Evolutionary conservation across 2,888 invertebrate species (phyloP), one percentile per base, ranked within the genome.

Genomic region (Polia nebulosa): DNA sequence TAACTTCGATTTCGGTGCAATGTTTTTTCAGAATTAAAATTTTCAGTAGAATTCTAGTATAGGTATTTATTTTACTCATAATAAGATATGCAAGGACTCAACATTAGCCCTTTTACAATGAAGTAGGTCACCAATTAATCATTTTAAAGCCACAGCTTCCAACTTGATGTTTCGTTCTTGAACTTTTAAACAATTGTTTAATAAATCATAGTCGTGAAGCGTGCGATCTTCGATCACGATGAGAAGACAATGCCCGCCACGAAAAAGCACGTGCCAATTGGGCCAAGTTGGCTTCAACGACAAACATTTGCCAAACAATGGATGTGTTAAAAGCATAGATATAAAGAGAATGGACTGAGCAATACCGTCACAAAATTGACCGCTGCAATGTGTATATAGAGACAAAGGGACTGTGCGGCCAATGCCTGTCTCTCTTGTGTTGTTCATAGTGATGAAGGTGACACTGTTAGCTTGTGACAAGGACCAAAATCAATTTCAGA

Each of bases 241-340:
- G 61, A 57, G 58, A 72, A 81, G 71, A 83, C 83, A 81, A 83
- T 80, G 56, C 73, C 56, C 55, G 59, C 47, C 20, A 51, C 52
- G 72, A 62, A 83, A 81, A 83, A 72, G 67, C 83, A 81, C 80
- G 80, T 83, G 83, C 73, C 83, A 83, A 83, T 53, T 76, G 49
- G 81, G 80, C 59, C 72, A 72, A 27, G 59, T 57, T 78, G 77
- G 78, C 27, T 41, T 32, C 27, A 60, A 52, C 9, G 15, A 60
- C 72, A 60, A 83, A 81, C 64, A 52, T 82, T 80, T 52, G 79
- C 8, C 68, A 62, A 70, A 76, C 78, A 80, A 74, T 78, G 41
- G 13, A 27, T 53, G 47, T 44, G 56, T 64, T 55, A 63, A 64
- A 72, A 52, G 20, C 13, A 25, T 45, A 22, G 13, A 22, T 6